phyloP scores from a whole-genome alignment of 37 sponge, comb jelly and placozoan genomes.

The Ephydatia muelleri region DNA sequence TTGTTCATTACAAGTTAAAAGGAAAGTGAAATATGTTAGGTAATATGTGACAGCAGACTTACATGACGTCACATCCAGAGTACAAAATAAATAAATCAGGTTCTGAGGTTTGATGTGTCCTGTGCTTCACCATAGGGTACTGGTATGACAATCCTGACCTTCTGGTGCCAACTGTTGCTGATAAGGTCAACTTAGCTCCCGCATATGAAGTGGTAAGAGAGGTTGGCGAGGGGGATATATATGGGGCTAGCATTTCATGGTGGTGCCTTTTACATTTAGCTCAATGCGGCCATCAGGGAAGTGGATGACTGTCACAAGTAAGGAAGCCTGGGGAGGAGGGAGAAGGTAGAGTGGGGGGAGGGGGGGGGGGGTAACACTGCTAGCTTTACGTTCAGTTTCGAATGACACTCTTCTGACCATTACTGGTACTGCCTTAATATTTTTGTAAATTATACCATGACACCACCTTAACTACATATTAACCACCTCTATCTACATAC shows the following conservation, averaged over 20 bases:
- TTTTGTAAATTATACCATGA: too few relatives aligned
- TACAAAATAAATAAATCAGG: background rate
- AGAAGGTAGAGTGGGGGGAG: too few relatives aligned
- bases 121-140: conserved; percentile 47
- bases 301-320: conserved; percentile 65
- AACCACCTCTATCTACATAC: too few relatives aligned
- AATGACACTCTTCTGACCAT: too few relatives aligned
- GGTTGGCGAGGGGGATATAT: background rate
- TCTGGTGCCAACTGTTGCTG: conserved; percentile 69
- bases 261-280: conserved; percentile 1
- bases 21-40: too few relatives aligned
- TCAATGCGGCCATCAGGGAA: conserved; percentile 56
- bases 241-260: background rate
- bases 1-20: too few relatives aligned
- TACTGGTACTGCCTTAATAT: too few relatives aligned
- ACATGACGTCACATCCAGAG: too few relatives aligned
- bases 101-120: background rate
- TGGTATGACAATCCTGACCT: conserved; percentile 60
- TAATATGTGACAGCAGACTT: too few relatives aligned
- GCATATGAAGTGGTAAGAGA: conserved; percentile 72
- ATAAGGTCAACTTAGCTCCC: conserved; percentile 64
- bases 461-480: too few relatives aligned
- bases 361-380: too few relatives aligned
- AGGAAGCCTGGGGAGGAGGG: background rate
- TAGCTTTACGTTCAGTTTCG: too few relatives aligned